A percentile compares a stretch with the other conserved stretches of the same genome.
Conservation (phyloP, 1,140 invertebrate genomes). For the Nasonia vitripennis region DNA sequence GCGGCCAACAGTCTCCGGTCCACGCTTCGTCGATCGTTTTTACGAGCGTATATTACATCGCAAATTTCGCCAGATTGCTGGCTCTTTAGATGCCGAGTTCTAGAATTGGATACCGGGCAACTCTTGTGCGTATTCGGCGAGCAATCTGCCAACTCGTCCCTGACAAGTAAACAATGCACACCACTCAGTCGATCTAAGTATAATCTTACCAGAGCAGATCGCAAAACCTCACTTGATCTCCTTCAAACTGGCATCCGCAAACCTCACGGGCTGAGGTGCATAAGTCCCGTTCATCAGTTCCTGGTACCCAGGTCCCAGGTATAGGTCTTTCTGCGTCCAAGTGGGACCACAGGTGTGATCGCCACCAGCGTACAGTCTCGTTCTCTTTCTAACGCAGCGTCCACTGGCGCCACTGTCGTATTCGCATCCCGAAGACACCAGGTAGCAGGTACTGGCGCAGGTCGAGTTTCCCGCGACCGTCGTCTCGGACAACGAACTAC, state of each 20-base stretch:
- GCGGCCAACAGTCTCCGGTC: not conserved
- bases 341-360: not conserved
- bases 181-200: not conserved
- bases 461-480: conserved; percentile 73
- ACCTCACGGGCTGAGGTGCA: conserved; percentile 59
- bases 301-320: conserved; percentile 60
- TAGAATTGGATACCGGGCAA: too few relatives aligned
- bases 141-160: conserved; percentile 42
- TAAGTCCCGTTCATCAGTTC: conserved; percentile 62
- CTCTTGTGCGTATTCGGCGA: conserved; percentile 23
- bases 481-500: conserved; percentile 75
- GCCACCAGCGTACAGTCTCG: not conserved
- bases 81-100: not conserved
- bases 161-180: not conserved
- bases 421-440: conserved; percentile 62
- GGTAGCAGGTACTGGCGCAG: conserved; percentile 69
- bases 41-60: not conserved
- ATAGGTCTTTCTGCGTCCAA: conserved; percentile 64
- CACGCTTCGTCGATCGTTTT: not conserved
- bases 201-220: not conserved
- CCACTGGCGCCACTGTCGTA: conserved; percentile 10
- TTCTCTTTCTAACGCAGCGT: not conserved
- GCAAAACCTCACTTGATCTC: conserved; percentile 47
- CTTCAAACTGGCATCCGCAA: conserved; percentile 58
- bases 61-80: not conserved